phyloP scores from a whole-genome alignment of 2,113 vertebrate genomes.

The Smithornis capensis region DNA sequence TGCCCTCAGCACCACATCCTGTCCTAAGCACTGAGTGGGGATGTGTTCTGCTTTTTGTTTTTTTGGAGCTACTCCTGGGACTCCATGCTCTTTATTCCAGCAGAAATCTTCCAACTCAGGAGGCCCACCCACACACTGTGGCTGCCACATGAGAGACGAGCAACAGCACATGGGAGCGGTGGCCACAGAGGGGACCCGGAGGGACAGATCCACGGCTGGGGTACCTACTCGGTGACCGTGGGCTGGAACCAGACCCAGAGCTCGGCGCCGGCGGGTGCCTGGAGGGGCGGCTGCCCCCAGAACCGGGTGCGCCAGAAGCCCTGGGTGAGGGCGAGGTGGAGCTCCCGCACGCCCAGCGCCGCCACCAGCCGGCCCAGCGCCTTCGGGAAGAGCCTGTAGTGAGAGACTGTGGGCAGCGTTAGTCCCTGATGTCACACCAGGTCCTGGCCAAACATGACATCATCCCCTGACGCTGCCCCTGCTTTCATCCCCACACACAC shows the following conservation, averaged over 20 bases:
- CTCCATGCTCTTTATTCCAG: neutral
- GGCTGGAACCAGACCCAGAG: slow-evolving; percentile 98
- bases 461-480: fast-evolving
- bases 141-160: neutral
- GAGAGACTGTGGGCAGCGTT: slow-evolving; percentile 77
- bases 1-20: neutral
- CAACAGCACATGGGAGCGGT: fast-evolving
- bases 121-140: fast-evolving
- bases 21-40: neutral
- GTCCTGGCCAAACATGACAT: fast-evolving
- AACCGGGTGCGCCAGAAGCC: slow-evolving; percentile 90
- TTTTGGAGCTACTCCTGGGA: neutral
- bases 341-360: slow-evolving; percentile 90
- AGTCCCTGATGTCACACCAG: neutral
- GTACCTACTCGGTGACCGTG: slow-evolving; percentile 87
- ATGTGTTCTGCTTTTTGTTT: neutral
- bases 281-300: slow-evolving; percentile 91
- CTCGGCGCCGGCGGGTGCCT: slow-evolving; percentile 80
- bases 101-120: fast-evolving
- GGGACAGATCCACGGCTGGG: fast-evolving
- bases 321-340: slow-evolving; percentile 90
- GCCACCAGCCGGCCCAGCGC: slow-evolving; percentile 91
- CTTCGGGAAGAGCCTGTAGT: slow-evolving; percentile 96
- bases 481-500: fast-evolving
- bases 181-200: neutral